A percentile compares a stretch with the other conserved stretches of the same genome.
Evolutionary conservation across 2,113 vertebrate genomes (phyloP).

Genomic region (Condylura cristata): DNA sequence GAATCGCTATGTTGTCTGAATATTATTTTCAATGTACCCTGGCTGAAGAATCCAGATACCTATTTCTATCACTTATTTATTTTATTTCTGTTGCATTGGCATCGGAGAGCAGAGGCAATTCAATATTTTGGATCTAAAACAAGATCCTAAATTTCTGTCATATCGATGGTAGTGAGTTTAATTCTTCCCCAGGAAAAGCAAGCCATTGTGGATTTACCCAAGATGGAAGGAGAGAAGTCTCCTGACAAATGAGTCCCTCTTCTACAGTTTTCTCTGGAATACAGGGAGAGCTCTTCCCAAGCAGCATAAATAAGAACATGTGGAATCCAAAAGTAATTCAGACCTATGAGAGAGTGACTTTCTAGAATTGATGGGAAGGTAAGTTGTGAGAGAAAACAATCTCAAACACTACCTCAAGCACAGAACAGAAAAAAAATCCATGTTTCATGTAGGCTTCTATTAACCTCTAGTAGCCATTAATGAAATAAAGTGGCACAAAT

Average conservation of each 20-base stretch:
- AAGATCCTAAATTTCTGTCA: constrained; percentile 14
- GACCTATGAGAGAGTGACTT: not conserved
- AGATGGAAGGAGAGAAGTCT: not conserved
- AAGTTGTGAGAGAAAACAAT: not conserved
- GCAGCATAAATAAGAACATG: not conserved
- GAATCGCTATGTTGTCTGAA: constrained; percentile 7
- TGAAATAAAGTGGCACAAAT: not conserved
- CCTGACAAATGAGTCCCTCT: not conserved
- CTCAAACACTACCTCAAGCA: not conserved
- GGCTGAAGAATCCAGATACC: not conserved
- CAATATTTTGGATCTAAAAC: constrained; percentile 36
- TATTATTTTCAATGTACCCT: constrained; percentile 18
- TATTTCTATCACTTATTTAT: not conserved
- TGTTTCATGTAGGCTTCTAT: not conserved
- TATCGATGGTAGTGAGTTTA: not conserved
- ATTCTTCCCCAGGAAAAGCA: constrained; percentile 17
- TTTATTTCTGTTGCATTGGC: constrained; percentile 3
- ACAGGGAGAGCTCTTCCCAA: constrained; percentile 24
- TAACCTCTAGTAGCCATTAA: not conserved
- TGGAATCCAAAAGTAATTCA: constrained; percentile 23
- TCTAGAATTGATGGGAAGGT: not conserved
- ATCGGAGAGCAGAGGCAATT: not conserved
- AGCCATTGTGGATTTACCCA: not conserved
- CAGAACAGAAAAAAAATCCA: not conserved
- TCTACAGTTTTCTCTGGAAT: not conserved